phyloP scores from a whole-genome alignment of 2,113 vertebrate genomes.

The Aptenodytes forsteri region DNA sequence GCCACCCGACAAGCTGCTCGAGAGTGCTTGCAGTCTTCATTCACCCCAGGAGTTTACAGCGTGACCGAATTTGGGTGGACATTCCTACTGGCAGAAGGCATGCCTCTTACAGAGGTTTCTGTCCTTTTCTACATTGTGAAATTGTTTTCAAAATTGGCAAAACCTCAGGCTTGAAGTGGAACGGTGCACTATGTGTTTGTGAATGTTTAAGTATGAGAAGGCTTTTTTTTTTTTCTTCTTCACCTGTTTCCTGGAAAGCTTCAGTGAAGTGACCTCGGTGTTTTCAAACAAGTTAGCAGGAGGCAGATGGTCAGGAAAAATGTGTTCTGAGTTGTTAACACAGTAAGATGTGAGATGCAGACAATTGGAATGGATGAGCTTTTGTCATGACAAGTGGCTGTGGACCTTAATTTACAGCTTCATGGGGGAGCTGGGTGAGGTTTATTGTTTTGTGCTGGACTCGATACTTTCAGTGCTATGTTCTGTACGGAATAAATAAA shows the following conservation, averaged over 20 bases:
- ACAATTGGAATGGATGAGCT: neutral
- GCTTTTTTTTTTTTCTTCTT: no score
- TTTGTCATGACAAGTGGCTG: neutral
- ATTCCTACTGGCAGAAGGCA: neutral
- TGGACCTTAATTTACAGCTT: neutral
- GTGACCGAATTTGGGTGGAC: fast-evolving
- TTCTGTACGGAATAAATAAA: neutral
- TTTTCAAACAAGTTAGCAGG: neutral
- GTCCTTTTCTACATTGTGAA: neutral
- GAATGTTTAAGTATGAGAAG: neutral
- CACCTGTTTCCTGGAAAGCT: neutral
- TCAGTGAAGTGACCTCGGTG: fast-evolving
- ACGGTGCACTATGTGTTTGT: neutral
- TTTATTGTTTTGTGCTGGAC: neutral
- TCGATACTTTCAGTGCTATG: neutral
- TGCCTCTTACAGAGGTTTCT: neutral
- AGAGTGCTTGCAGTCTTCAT: fast-evolving
- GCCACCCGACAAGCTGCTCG: fast-evolving
- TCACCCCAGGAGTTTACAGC: neutral
- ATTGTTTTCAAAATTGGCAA: fast-evolving
- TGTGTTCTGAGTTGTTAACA: neutral
- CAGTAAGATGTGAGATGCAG: neutral
- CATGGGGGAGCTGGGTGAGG: neutral
- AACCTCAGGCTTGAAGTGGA: neutral
- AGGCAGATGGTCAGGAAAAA: neutral